Evolutionary conservation across 2,113 vertebrate genomes (phyloP).

Genomic region (Lagopus muta): DNA sequence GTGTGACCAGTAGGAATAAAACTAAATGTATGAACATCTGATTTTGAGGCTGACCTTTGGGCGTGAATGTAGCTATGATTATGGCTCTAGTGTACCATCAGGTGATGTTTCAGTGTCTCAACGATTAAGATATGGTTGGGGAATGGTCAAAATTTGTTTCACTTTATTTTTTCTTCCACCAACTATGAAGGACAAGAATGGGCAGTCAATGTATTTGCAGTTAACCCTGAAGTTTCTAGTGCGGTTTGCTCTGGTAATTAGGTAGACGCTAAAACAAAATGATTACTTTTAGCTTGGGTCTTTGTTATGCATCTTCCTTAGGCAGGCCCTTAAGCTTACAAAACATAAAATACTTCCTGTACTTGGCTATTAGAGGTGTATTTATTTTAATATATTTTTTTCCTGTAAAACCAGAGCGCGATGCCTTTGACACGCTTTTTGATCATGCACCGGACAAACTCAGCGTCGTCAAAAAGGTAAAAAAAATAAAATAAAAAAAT

Average conservation of each 20-base stretch:
- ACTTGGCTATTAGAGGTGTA: neutral
- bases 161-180: neutral
- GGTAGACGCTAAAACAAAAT: neutral
- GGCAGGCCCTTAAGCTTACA: neutral
- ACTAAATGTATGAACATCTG: neutral
- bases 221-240: neutral
- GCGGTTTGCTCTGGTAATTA: neutral
- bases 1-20: neutral
- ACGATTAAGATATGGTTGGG: neutral
- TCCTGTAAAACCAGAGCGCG: slow-evolving; percentile 77
- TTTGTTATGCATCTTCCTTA: neutral
- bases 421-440: slow-evolving; percentile 89
- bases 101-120: neutral
- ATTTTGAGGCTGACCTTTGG: accelerated
- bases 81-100: neutral
- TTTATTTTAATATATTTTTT: neutral
- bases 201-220: neutral
- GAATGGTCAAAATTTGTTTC: neutral
- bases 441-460: slow-evolving; percentile 91
- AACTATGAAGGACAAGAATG: neutral
- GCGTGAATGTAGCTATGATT: neutral
- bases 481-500: slow-evolving; percentile 10
- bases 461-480: slow-evolving; percentile 88
- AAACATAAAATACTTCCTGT: neutral
- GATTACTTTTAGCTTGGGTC: neutral